Conservation (phyloP, 2,113 vertebrate species). For the Pomatorhinus ruficollis region DNA sequence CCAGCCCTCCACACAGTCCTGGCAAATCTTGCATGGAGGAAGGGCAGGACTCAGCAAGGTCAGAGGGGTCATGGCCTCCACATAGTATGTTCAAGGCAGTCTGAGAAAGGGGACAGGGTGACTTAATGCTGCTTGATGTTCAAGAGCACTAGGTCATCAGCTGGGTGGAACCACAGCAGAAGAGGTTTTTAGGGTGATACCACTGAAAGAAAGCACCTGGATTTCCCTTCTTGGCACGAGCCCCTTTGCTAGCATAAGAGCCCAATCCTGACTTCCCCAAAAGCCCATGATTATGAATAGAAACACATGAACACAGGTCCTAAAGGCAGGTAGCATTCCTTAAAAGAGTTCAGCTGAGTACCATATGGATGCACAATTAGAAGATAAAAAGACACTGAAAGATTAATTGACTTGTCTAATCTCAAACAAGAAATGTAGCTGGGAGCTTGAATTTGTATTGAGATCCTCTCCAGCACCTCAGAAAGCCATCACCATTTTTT, state of each 20-base stretch:
- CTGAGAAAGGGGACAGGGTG: not conserved
- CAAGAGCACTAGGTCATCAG: not conserved
- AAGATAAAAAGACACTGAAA: not conserved
- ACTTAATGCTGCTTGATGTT: fast-evolving
- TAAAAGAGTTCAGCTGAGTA: not conserved
- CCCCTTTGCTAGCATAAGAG: not conserved
- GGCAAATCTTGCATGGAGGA: not conserved
- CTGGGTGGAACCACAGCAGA: not conserved
- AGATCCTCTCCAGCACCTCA: not conserved
- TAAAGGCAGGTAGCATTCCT: not conserved
- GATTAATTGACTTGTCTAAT: not conserved
- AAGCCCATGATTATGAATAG: not conserved
- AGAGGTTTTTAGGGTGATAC: not conserved
- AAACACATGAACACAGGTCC: not conserved
- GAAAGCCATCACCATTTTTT: not conserved
- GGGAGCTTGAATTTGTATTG: not conserved
- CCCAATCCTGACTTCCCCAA: not conserved
- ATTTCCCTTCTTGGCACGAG: not conserved
- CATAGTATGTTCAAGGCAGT: not conserved
- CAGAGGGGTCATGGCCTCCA: not conserved
- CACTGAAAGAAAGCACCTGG: not conserved
- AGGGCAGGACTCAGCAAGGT: not conserved
- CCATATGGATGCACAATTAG: not conserved
- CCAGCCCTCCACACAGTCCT: fast-evolving
- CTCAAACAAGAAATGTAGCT: not conserved